Percentiles rank a stretch among this genome's conserved stretches.
These are phyloP conservation scores for Hirudinaria manillensis DNA, from an alignment of 2,888 invertebrate genomes.

Conservation along the genomic window DNA sequence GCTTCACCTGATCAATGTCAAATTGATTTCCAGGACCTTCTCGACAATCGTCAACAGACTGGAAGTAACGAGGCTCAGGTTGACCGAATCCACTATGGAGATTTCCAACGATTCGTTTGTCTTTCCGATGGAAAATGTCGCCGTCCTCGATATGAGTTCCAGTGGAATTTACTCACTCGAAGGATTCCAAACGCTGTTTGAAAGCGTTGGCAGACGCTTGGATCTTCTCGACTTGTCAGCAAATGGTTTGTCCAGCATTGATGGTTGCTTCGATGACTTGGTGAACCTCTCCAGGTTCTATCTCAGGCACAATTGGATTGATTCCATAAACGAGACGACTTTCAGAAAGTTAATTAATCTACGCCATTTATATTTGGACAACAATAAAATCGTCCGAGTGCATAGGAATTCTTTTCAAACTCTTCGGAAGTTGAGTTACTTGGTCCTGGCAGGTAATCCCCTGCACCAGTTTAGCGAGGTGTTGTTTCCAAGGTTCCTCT, in stretches of 20 bases:
- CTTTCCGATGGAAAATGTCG: background rate
- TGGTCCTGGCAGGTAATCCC: background rate
- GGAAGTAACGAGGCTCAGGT: too few species aligned
- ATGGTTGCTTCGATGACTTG: background rate
- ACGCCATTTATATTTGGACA: slow-evolving; percentile 4
- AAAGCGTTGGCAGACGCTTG: background rate
- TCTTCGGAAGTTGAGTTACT: background rate
- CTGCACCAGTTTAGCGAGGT: background rate
- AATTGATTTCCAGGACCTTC: background rate
- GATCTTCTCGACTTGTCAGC: background rate
- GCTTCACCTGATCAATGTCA: background rate
- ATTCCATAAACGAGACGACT: background rate
- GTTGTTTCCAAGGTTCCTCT: background rate
- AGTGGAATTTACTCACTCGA: background rate
- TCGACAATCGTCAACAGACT: background rate
- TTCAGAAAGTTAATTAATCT: background rate
- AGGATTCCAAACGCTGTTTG: background rate
- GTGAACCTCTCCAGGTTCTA: background rate
- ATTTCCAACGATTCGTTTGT: background rate
- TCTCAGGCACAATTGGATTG: background rate
- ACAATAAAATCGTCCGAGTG: background rate
- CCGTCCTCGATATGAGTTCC: background rate
- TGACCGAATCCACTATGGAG: too few species aligned
- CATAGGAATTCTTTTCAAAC: slow-evolving; percentile 3
- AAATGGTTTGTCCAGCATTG: background rate